A percentile compares a stretch with the other conserved stretches of the same genome.
These are phyloP conservation scores for Suncus etruscus DNA, from an alignment of 2,113 vertebrate species.

Conservation along the genomic window DNA sequence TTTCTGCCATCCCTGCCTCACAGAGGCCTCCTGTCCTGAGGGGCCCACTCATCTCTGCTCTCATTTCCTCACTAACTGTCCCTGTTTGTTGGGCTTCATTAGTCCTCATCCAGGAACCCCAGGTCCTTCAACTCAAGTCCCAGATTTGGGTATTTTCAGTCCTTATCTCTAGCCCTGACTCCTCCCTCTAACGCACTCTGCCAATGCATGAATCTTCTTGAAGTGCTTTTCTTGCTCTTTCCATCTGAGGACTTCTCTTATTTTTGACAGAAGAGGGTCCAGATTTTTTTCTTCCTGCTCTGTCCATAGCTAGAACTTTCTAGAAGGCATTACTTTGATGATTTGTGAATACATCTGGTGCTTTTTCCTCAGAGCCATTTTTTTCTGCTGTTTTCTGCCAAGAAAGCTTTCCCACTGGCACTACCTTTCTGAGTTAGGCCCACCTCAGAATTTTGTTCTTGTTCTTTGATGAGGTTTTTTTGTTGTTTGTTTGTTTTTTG, in stretches of 20 bases:
- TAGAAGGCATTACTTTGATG: not conserved
- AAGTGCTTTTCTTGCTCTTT: not conserved
- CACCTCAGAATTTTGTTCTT: not conserved
- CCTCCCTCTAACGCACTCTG: not conserved
- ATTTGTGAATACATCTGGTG: not conserved
- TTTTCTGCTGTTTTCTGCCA: not conserved
- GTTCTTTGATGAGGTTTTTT: not conserved
- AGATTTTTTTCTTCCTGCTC: slow-evolving; percentile 29
- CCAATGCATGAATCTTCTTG: not conserved
- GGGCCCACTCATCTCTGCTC: not conserved
- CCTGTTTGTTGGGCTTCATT: not conserved
- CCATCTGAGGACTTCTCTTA: slow-evolving; percentile 27
- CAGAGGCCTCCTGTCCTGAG: not conserved
- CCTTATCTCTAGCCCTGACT: not conserved
- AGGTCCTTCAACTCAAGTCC: not conserved
- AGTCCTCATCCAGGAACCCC: not conserved
- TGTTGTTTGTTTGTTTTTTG: too few relatives aligned
- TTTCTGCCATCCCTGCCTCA: not conserved
- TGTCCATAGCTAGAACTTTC: slow-evolving; percentile 13
- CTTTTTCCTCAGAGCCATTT: not conserved
- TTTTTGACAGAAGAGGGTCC: slow-evolving; percentile 10
- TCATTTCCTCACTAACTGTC: not conserved
- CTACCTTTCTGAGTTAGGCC: not conserved
- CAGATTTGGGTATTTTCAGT: not conserved
- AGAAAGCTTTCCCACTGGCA: not conserved